Conservation (phyloP, 2,113 vertebrate species). For the Poicephalus gulielmi region DNA sequence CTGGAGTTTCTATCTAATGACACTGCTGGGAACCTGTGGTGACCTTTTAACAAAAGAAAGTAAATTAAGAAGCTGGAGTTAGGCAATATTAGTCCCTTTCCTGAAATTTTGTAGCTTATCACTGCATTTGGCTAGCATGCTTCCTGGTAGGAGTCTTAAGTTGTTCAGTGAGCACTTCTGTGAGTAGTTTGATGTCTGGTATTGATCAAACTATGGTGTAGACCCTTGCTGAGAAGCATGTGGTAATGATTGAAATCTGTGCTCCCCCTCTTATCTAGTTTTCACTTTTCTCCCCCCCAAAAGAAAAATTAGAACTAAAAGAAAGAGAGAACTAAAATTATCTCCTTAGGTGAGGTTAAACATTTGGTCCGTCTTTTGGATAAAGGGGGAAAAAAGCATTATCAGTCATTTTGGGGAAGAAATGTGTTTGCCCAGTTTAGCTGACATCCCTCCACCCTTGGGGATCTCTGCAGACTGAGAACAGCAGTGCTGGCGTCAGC, state of each 20-base stretch:
- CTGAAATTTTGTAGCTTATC: not conserved
- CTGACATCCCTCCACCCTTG: not conserved
- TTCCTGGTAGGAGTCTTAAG: not conserved
- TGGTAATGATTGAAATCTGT: not conserved
- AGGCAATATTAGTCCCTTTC: not conserved
- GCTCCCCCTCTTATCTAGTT: not conserved
- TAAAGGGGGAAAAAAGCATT: not conserved
- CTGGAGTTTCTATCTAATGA: not conserved
- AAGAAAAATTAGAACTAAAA: not conserved
- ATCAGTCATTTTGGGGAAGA: not conserved
- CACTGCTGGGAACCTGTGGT: not conserved
- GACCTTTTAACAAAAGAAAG: not conserved
- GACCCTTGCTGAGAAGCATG: not conserved
- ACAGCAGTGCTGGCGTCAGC: not conserved
- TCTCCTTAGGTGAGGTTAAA: constrained; percentile 6
- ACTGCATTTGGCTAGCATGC: not conserved
- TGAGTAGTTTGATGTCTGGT: not conserved
- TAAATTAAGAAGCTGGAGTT: not conserved
- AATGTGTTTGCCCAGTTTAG: not conserved
- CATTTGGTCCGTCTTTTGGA: not conserved
- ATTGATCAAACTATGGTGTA: not conserved
- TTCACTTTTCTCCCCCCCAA: not conserved
- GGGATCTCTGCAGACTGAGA: not conserved
- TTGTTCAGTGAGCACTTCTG: not conserved
- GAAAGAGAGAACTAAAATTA: not conserved